Conservation (phyloP, 92 coral and sea anemone species). For the Umimayanthus chanpuru region DNA sequence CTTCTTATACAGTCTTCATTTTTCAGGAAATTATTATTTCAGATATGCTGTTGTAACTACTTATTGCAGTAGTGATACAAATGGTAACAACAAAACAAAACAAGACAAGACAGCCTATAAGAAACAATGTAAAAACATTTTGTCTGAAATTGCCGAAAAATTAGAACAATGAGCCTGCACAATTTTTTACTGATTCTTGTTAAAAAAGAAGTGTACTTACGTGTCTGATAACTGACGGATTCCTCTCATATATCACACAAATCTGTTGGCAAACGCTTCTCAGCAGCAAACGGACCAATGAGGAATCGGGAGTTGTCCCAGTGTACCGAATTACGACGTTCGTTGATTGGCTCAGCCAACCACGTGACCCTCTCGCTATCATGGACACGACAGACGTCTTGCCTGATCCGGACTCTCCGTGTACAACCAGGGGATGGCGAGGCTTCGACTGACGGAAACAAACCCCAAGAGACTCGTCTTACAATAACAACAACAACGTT, state of each 20-base stretch:
- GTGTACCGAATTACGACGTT: constrained; percentile 60
- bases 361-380: constrained; percentile 58
- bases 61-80: no score
- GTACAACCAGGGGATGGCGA: constrained; percentile 52
- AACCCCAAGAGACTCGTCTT: not conserved
- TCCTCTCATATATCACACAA: constrained; percentile 53
- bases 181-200: not conserved
- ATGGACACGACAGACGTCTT: constrained; percentile 76
- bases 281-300: constrained; percentile 61
- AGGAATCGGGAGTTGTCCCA: constrained; percentile 71
- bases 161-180: no score
- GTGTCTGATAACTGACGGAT: constrained; percentile 51
- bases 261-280: constrained; percentile 69
- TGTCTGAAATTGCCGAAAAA: no score
- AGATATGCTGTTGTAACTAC: no score
- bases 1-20: no score
- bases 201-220: constrained; percentile 39
- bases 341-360: constrained; percentile 35
- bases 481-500: no score
- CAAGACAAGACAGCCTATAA: no score
- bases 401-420: constrained; percentile 72
- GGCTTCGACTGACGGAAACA: constrained; percentile 17
- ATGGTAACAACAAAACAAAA: no score
- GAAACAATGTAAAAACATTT: no score
- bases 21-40: no score